Evolutionary conservation across 2,113 vertebrate species (phyloP).

Genomic region (Sander vitreus): DNA sequence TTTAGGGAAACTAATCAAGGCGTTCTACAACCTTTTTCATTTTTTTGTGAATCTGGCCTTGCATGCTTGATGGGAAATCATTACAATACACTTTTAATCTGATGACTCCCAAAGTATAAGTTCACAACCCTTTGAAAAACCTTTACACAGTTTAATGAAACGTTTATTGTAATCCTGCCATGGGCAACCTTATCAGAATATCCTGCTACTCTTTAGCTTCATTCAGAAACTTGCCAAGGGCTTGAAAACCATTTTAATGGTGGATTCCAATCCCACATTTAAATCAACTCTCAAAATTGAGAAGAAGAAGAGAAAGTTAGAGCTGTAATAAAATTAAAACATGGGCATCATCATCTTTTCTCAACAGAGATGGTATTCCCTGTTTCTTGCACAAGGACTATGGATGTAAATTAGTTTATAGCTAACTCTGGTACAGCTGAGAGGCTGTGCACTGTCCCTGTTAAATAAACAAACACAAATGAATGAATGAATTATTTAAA

Average conservation of each 20-base stretch:
- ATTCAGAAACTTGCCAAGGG: not conserved
- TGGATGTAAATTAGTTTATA: too few species aligned
- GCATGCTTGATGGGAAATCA: not conserved
- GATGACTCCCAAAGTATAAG: not conserved
- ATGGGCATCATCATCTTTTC: too few species aligned
- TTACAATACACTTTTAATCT: not conserved
- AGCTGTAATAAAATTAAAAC: conserved; percentile 1
- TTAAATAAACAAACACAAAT: too few species aligned
- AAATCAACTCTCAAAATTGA: conserved; percentile 1
- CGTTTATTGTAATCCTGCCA: not conserved
- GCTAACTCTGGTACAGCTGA: too few species aligned
- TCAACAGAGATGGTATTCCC: too few species aligned
- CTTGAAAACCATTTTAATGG: conserved; percentile 26
- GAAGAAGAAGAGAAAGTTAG: not conserved
- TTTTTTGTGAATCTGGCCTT: not conserved
- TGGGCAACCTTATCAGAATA: conserved; percentile 14
- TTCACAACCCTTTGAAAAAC: conserved; percentile 17
- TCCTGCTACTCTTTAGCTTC: not conserved
- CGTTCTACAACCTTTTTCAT: not conserved
- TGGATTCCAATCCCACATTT: conserved; percentile 16
- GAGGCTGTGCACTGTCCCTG: too few species aligned
- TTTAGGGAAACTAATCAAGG: not conserved
- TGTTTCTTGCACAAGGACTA: too few species aligned
- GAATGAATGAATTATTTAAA: too few species aligned
- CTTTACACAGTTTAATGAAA: conserved; percentile 9